A percentile compares a stretch with the other conserved stretches of the same genome.
Conservation (phyloP, 2,797 vertebrate genomes). For the Manis pentadactyla region DNA sequence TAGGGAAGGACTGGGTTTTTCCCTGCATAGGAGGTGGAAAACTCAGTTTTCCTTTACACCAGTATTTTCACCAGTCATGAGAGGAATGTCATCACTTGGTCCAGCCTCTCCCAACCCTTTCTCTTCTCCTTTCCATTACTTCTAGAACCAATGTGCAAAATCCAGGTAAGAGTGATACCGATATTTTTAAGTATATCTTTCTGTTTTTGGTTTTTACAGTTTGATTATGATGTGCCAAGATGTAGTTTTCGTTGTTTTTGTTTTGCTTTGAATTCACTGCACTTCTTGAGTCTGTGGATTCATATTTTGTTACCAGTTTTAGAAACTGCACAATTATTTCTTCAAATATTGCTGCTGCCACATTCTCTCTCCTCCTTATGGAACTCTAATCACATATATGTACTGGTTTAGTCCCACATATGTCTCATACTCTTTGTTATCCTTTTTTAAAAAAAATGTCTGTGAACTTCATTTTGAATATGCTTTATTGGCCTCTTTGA, state of each 20-base stretch:
- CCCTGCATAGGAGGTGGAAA: neutral
- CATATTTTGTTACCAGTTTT: neutral
- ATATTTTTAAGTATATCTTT: neutral
- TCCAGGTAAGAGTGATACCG: neutral
- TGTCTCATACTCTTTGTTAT: neutral
- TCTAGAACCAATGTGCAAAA: constrained; percentile 14
- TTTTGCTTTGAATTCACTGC: neutral
- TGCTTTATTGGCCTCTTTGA: neutral
- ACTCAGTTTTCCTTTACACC: neutral
- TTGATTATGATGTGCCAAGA: neutral
- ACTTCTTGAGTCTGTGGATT: neutral
- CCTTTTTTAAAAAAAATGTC: neutral
- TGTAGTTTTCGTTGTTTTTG: neutral
- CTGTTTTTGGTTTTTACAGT: neutral
- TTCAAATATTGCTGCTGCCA: neutral
- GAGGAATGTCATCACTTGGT: neutral
- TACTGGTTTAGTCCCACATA: neutral
- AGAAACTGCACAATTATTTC: neutral
- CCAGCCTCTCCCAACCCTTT: neutral
- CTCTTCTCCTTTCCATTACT: neutral
- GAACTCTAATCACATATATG: neutral
- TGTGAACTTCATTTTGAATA: neutral
- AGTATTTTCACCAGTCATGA: neutral
- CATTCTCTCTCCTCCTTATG: neutral
- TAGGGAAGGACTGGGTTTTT: neutral